Percentiles rank a stretch among this genome's conserved stretches.
Conservation (phyloP, 2,797 vertebrate genomes). For the Pyrocephalus nanus region DNA sequence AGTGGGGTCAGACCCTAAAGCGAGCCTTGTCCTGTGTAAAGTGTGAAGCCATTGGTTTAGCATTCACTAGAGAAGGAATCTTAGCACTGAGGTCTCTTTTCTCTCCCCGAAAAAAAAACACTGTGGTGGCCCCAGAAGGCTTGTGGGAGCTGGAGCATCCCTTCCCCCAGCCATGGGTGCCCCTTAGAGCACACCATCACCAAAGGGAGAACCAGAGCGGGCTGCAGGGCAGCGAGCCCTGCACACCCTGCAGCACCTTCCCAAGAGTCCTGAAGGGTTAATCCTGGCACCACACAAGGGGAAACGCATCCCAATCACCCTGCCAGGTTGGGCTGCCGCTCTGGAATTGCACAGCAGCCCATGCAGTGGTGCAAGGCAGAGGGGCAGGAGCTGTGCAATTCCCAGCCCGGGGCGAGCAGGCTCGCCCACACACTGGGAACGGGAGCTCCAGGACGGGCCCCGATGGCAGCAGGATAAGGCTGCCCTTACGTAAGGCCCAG, state of each 20-base stretch:
- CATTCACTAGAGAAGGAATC: fast-evolving
- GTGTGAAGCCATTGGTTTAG: fast-evolving
- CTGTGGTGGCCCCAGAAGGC: fast-evolving
- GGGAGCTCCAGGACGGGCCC: not conserved
- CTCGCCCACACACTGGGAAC: not conserved
- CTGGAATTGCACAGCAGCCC: not conserved
- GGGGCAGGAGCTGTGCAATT: constrained; percentile 7
- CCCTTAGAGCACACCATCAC: fast-evolving
- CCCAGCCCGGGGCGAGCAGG: not conserved
- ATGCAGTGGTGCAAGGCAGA: not conserved
- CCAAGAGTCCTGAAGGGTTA: fast-evolving
- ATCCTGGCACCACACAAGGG: fast-evolving
- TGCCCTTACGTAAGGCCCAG: constrained; percentile 4
- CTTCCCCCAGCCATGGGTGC: fast-evolving
- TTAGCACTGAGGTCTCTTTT: not conserved
- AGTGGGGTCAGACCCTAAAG: not conserved
- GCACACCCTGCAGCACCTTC: not conserved
- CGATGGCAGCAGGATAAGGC: constrained; percentile 18
- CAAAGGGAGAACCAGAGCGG: fast-evolving
- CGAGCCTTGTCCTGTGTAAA: fast-evolving
- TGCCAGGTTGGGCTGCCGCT: fast-evolving
- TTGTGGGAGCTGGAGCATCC: not conserved
- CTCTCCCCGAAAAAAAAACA: not conserved
- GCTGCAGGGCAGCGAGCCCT: fast-evolving
- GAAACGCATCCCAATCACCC: not conserved